phyloP scores from a whole-genome alignment of 2,113 vertebrate species.

The Ursus arctos region DNA sequence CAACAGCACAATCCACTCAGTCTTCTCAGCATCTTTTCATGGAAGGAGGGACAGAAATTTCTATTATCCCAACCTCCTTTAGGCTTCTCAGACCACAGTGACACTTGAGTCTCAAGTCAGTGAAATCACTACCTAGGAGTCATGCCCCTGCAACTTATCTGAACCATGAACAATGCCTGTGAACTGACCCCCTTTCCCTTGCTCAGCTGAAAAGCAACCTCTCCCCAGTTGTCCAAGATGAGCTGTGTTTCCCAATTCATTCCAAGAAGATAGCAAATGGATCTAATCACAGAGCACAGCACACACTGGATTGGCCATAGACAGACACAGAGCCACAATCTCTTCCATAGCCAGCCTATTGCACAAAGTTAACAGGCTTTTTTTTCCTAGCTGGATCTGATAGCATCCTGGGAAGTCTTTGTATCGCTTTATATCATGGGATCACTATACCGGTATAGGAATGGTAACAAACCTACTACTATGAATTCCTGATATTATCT shows the following conservation, averaged over 20 bases:
- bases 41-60: slow-evolving; percentile 1
- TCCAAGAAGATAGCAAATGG: slow-evolving; percentile 57
- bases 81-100: not conserved
- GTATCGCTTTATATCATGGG: not conserved
- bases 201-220: not conserved
- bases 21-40: slow-evolving; percentile 7
- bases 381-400: slow-evolving; percentile 50
- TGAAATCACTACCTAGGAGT: not conserved
- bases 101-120: not conserved
- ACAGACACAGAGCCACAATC: not conserved
- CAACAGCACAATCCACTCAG: not conserved
- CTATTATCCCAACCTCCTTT: not conserved
- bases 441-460: slow-evolving; percentile 51
- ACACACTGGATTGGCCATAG: not conserved
- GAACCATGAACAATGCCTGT: not conserved
- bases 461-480: slow-evolving; percentile 59
- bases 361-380: not conserved
- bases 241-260: slow-evolving; percentile 26
- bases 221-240: not conserved
- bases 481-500: slow-evolving; percentile 71
- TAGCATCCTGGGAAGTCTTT: slow-evolving; percentile 52
- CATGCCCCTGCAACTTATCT: not conserved
- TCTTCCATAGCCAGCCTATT: not conserved
- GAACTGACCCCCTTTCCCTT: not conserved
- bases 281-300: not conserved